Evolutionary conservation across 1,140 invertebrate genomes (phyloP).

Genomic region (Halesus radiatus): DNA sequence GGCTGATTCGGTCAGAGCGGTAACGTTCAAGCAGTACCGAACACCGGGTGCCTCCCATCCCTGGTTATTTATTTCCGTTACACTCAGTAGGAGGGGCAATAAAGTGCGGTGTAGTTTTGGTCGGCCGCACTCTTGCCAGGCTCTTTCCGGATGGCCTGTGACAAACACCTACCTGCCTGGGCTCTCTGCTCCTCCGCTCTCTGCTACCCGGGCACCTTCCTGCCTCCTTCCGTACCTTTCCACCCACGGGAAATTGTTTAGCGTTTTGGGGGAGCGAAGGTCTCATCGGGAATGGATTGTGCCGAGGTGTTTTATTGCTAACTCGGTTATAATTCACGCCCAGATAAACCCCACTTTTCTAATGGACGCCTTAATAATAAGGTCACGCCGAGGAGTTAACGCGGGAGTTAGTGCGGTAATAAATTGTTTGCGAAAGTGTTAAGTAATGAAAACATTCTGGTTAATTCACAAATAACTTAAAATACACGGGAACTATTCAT

Average conservation of each 20-base stretch:
- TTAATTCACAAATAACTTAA: neutral
- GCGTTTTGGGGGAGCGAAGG: constrained; percentile 44
- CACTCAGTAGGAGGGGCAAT: constrained; percentile 53
- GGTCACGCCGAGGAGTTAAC: constrained; percentile 16
- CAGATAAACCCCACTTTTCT: constrained; percentile 41
- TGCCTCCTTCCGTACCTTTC: neutral
- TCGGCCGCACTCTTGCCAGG: constrained; percentile 50
- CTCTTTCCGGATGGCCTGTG: constrained; percentile 56
- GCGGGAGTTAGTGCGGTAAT: constrained; percentile 39
- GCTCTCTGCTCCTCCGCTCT: neutral
- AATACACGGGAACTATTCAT: no score
- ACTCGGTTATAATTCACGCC: constrained; percentile 55
- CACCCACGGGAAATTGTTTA: constrained; percentile 52
- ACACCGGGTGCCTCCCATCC: constrained; percentile 14
- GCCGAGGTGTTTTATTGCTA: constrained; percentile 54
- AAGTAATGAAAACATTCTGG: constrained; percentile 11
- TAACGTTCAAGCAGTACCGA: no score
- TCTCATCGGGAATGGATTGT: constrained; percentile 44
- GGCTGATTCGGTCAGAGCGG: no score
- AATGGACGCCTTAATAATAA: constrained; percentile 52
- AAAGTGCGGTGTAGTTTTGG: constrained; percentile 56
- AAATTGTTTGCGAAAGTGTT: constrained; percentile 12
- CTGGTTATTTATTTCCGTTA: constrained; percentile 55
- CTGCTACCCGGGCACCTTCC: constrained; percentile 12
- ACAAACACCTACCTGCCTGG: constrained; percentile 43